Evolutionary conservation across 2,888 invertebrate species (phyloP).

Genomic region (Flexamia atlantica): DNA sequence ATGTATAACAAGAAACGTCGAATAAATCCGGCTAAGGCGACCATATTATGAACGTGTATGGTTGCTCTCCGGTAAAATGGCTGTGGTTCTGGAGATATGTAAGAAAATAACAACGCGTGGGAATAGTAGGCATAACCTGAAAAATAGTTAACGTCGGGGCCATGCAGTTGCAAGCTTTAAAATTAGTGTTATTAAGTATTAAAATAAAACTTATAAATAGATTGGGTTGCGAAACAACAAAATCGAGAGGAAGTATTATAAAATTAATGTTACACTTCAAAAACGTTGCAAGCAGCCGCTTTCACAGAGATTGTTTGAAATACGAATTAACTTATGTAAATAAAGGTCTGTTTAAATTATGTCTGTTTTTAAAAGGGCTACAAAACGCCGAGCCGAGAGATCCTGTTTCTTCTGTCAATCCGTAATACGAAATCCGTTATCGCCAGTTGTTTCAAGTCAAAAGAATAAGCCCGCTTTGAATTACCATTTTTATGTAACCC

Average conservation of each 20-base stretch:
- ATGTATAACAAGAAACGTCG: too few species aligned
- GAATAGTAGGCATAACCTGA: too few species aligned
- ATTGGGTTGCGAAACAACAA: too few species aligned
- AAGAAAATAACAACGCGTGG: too few species aligned
- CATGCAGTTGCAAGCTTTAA: too few species aligned
- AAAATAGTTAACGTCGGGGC: too few species aligned
- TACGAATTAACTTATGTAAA: constrained; percentile 55
- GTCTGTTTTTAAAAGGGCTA: constrained; percentile 48
- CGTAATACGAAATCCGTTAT: constrained; percentile 58
- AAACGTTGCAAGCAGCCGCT: not conserved
- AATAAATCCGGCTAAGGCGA: too few species aligned
- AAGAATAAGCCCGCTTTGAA: constrained; percentile 61
- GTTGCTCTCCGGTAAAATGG: too few species aligned
- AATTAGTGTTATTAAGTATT: too few species aligned
- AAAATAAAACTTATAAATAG: too few species aligned
- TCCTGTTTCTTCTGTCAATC: constrained; percentile 46
- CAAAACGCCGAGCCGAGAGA: constrained; percentile 36
- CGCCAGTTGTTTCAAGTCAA: constrained; percentile 61
- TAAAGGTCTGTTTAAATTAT: constrained; percentile 41
- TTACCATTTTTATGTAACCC: constrained; percentile 59
- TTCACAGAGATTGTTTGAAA: constrained; percentile 30
- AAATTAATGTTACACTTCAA: constrained; percentile 20
- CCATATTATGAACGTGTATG: too few species aligned
- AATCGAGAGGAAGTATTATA: not conserved
- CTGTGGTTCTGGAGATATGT: too few species aligned